Base-by-base conservation (phyloP, 2,113 vertebrate species). In the Corydoras maculifer region DNA sequence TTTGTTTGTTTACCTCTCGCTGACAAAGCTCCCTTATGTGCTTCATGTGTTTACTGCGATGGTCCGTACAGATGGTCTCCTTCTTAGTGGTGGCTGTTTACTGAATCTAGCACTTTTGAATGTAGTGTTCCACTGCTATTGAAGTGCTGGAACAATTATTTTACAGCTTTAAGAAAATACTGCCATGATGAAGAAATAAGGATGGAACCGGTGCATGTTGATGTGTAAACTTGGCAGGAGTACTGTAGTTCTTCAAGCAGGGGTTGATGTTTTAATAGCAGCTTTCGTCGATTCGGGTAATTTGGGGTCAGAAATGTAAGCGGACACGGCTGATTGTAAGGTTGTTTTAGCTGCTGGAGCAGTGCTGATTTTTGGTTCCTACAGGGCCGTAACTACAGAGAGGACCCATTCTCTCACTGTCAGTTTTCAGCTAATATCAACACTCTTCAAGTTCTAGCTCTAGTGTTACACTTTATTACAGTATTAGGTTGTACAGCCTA, bases 301-400 rank as follows among this genome's bases (percentile, higher is more conserved):
- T 58, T 69, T 77, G 35, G 60, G 66, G 29, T 32, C 71, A 59
- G 54, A 48, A 69, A 69, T 65, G 66, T 50, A 68, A 72, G 59
- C 75, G 68, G 75, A 65, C 68, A 49, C 14, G 29, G 54, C 15
- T 31, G 74, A 63, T 68, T 13, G 57, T 51, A 11, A 65, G 62
- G 49, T 77, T 62, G 68, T 77, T 74, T 62, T 61, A 68, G 58
- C 58, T 74, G 64, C 58, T 55, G 58, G 59, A 57, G 58, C 72
- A 18, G 14, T 62, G 49, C 65, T 32, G 51, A 50, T 49, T 54
- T 30, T 6, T 9, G 13, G 3, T 31, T 68, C 65, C 31, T 9
- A 57, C 48, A 13, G 58, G 31, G 30, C 55, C 9, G 6, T 12
- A 11, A 25, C 61, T 12, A 65, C 9, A 55, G 14, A 64, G 59